Conservation (phyloP, 2,113 vertebrate species). For the Tursiops truncatus region DNA sequence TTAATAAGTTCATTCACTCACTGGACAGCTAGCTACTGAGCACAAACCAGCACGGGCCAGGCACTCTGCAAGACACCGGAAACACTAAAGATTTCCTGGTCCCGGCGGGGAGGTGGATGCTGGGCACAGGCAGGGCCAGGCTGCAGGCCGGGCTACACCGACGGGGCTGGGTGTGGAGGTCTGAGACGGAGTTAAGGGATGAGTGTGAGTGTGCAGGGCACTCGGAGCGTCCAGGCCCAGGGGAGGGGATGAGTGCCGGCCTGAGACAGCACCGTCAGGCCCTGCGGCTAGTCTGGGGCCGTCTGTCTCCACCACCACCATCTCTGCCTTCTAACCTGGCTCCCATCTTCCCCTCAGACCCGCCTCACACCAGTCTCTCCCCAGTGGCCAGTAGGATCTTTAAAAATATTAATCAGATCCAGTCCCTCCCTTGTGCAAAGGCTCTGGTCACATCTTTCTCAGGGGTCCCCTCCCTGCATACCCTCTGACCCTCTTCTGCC, state of each 20-base stretch:
- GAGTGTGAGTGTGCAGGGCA: too few relatives aligned
- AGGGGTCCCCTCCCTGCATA: too few relatives aligned
- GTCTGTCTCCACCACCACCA: neutral
- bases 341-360: neutral
- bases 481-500: neutral
- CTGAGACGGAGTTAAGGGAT: neutral
- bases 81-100: neutral
- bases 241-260: too few relatives aligned
- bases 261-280: neutral
- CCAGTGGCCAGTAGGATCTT: neutral
- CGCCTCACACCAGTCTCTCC: neutral
- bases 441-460: neutral
- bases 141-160: neutral
- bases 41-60: rapidly evolving
- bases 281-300: neutral
- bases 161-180: neutral
- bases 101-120: neutral
- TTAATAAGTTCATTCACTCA: neutral
- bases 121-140: rapidly evolving
- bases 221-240: neutral
- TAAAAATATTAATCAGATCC: neutral
- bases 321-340: neutral
- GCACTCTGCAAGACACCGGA: rapidly evolving
- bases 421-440: neutral
- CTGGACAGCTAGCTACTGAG: too few relatives aligned